phyloP scores from a whole-genome alignment of 2,113 vertebrate species.

The Nothobranchius kuhntae region DNA sequence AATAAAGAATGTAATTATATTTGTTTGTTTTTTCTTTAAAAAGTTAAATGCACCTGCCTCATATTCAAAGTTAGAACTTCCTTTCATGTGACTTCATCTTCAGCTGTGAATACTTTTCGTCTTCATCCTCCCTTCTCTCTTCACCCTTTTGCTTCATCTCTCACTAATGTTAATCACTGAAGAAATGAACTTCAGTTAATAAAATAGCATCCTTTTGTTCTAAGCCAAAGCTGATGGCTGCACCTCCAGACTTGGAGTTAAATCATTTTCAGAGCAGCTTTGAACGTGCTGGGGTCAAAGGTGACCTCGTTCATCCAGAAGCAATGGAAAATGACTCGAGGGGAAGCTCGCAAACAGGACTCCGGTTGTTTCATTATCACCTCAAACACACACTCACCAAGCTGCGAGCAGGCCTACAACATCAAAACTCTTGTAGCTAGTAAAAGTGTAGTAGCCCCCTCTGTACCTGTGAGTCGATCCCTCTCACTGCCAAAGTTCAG shows the following conservation, averaged over 20 bases:
- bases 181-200: constrained; percentile 8
- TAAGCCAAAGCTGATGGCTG: neutral
- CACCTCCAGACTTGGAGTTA: neutral
- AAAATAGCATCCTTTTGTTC: constrained; percentile 7
- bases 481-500: constrained; percentile 59
- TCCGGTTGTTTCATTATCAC: constrained; percentile 63
- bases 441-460: constrained; percentile 67
- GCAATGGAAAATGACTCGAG: constrained; percentile 66
- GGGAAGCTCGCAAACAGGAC: constrained; percentile 49
- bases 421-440: constrained; percentile 61
- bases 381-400: constrained; percentile 36
- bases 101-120: too few relatives aligned
- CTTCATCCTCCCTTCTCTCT: neutral
- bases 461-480: constrained; percentile 33
- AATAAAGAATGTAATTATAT: too few relatives aligned
- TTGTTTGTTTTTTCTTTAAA: too few relatives aligned
- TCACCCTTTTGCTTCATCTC: constrained; percentile 2
- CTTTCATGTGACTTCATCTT: too few relatives aligned
- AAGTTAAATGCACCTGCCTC: too few relatives aligned
- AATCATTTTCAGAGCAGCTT: constrained; percentile 15
- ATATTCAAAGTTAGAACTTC: too few relatives aligned
- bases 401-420: constrained; percentile 33
- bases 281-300: constrained; percentile 59
- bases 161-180: too few relatives aligned
- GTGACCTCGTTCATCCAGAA: constrained; percentile 38